These are phyloP conservation scores for Myotis yumanensis DNA, from an alignment of 2,113 vertebrate genomes.

Conservation along the genomic window DNA sequence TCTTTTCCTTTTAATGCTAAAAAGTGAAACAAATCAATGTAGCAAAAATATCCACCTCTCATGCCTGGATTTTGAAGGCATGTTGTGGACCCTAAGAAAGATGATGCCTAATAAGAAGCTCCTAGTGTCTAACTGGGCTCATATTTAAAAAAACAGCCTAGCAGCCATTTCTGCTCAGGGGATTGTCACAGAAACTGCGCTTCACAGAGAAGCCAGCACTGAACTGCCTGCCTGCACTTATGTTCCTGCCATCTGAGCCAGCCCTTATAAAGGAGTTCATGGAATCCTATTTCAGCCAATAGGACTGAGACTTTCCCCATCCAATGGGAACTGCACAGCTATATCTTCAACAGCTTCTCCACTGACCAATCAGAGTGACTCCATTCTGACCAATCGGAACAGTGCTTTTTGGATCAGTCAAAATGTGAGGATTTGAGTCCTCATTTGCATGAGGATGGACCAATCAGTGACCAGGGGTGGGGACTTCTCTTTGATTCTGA, in stretches of 20 bases:
- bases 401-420: background rate
- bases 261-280: background rate
- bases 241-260: background rate
- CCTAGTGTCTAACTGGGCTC: background rate
- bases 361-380: background rate
- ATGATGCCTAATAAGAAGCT: background rate
- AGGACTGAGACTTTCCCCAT: background rate
- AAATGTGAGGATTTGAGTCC: background rate
- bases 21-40: conserved; percentile 9
- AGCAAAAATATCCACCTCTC: background rate
- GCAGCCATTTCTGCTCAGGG: background rate
- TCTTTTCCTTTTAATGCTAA: background rate
- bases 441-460: background rate
- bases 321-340: background rate
- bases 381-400: background rate
- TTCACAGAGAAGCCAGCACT: background rate
- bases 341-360: background rate
- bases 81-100: background rate
- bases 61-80: background rate
- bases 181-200: background rate
- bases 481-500: background rate
- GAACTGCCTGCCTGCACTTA: background rate
- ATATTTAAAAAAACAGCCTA: background rate
- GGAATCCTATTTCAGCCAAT: background rate
- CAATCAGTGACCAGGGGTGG: background rate